Evolutionary conservation across 1,140 invertebrate genomes (phyloP), one percentile per base, ranked within the genome.

Genomic region (Drosophila jambulina): DNA sequence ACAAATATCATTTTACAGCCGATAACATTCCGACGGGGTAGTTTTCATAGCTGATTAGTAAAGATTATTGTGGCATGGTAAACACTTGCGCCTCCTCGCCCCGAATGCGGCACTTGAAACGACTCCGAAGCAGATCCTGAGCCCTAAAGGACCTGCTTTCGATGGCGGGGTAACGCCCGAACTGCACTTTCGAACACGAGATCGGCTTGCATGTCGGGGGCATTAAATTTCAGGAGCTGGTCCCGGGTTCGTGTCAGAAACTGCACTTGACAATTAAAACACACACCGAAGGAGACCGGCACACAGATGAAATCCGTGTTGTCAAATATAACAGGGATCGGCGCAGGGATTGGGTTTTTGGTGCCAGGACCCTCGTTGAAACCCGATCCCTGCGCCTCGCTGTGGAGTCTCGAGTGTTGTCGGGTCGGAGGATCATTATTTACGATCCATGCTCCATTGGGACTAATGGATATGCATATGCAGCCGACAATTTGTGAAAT

Each of bases 1-100:
- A 76, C 46, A 82, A 70, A 62, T 78, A 79, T 83, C 70, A 45
- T 53, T 78, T 75, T 76, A 72, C 80, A 75, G 58, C 38, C 53
- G 43, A 67, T 65, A 77, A 62, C 43, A 64, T 60, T 49, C n/a
- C 43, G 4, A 13, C 56, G 58, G 62, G 49, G 45, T 54, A 67
- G 77, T 78, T 79, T 84, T 57, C 67, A 88, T 74, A 67, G 75
- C 67, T 84, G 85, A 88, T 88, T 88, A 88, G 85, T 90, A 78
- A 62, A 84, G 83, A 88, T 88, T 81, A 84, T 74, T 78, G 63
- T 60, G 64, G 75, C 75, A 88, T 78, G 78, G 80, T 78, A 88
- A 84, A 81, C 85, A 88, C 75, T 78, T 83, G 74, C 63, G 68
- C 78, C 65, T 71, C 43, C 27, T 32, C 43, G 53, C 56, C 34